Percentiles rank a stretch among this genome's conserved stretches.
Conservation (phyloP, 2,888 invertebrate species). For the Zonitis immaculata region DNA sequence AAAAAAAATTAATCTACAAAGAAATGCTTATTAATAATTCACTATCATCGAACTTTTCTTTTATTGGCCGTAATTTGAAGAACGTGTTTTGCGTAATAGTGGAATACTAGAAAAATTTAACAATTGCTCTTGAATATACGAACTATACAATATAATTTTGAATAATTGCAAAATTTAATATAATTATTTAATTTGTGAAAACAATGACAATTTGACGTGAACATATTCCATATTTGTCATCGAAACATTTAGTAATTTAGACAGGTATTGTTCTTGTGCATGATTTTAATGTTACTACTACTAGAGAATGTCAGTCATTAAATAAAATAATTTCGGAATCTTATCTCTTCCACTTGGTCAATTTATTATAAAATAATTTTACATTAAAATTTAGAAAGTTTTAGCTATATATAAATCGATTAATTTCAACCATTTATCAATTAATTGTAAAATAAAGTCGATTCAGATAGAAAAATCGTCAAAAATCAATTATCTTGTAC, state of each 20-base stretch:
- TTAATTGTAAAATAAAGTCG: no score
- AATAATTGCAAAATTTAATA: no score
- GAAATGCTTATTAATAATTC: neutral
- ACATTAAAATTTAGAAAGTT: neutral
- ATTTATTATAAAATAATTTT: neutral
- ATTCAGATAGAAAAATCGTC: no score
- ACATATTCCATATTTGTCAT: constrained; percentile 8
- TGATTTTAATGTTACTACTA: neutral
- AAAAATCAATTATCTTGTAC: no score
- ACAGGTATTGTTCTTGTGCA: constrained; percentile 11
- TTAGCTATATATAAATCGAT: no score
- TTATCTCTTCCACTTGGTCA: constrained; percentile 15
- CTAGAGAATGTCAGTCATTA: neutral
- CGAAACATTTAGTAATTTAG: neutral
- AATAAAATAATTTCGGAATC: neutral
- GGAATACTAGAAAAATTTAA: neutral
- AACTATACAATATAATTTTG: no score
- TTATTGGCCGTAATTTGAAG: neutral
- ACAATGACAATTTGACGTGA: no score
- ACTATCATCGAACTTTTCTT: neutral
- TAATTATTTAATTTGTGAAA: no score
- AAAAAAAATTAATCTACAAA: neutral
- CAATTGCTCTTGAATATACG: no score
- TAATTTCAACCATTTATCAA: no score
- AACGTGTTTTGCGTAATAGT: neutral